Conservation (phyloP, 1,140 invertebrate species). For the Pomacea maculata region DNA sequence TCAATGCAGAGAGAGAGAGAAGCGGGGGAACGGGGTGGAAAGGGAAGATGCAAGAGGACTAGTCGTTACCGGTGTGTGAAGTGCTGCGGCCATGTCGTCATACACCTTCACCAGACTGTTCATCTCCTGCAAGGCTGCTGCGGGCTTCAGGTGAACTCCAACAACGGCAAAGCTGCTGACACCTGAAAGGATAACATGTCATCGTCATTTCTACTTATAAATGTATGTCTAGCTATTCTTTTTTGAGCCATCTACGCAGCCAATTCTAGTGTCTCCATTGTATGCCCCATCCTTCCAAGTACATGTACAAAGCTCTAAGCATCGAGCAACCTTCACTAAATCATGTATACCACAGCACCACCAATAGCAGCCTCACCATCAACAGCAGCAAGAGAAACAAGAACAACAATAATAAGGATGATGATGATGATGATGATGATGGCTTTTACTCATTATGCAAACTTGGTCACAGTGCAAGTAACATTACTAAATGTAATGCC, state of each 20-base stretch:
- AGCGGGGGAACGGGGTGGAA: too few species aligned
- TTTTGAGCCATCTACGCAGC: neutral
- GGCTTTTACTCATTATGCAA: neutral
- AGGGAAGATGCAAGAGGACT: too few species aligned
- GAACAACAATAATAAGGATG: too few species aligned
- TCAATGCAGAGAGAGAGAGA: neutral
- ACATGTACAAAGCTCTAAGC: neutral
- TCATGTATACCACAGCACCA: too few species aligned
- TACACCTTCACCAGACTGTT: conserved; percentile 36
- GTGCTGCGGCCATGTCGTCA: conserved; percentile 15
- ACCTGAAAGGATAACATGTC: conserved; percentile 4
- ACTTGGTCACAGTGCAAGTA: neutral
- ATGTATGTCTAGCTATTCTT: neutral
- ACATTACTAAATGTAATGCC: neutral
- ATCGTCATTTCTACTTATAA: neutral
- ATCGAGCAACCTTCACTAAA: neutral
- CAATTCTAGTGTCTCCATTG: neutral
- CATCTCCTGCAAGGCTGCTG: conserved; percentile 42
- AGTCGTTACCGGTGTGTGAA: conserved; percentile 5
- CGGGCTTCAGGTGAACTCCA: conserved; percentile 42
- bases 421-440: too few species aligned
- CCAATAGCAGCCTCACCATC: too few species aligned
- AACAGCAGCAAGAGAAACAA: too few species aligned
- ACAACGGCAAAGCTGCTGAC: conserved; percentile 35
- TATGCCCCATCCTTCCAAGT: neutral